Evolutionary conservation across 2,888 invertebrate genomes (phyloP).

Genomic region (Papilio elwesi): DNA sequence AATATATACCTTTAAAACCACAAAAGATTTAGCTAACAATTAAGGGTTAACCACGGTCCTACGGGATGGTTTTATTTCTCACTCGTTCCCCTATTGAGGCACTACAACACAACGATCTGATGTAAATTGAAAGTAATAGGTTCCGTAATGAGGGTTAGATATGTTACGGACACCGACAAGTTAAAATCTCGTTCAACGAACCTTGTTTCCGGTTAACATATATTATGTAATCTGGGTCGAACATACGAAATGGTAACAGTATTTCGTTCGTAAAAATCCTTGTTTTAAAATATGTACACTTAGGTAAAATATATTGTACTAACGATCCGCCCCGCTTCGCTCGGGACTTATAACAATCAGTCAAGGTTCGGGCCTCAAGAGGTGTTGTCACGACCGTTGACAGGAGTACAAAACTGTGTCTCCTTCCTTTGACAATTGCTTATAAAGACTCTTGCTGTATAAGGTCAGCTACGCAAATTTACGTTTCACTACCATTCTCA

Average conservation of each 20-base stretch:
- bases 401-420: too few species aligned
- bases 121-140: slow-evolving; percentile 28
- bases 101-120: neutral
- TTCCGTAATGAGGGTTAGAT: slow-evolving; percentile 27
- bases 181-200: slow-evolving; percentile 21
- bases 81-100: slow-evolving; percentile 5
- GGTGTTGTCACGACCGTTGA: too few species aligned
- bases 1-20: neutral
- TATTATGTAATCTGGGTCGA: neutral
- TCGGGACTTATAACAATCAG: too few species aligned
- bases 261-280: too few species aligned
- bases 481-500: too few species aligned
- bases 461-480: too few species aligned
- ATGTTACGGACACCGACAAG: slow-evolving; percentile 13
- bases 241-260: neutral
- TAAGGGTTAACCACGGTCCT: neutral
- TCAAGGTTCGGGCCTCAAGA: too few species aligned
- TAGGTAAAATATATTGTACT: too few species aligned
- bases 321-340: too few species aligned
- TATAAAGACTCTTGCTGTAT: too few species aligned
- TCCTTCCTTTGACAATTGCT: too few species aligned
- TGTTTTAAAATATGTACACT: too few species aligned
- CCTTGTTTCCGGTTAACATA: neutral
- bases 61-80: slow-evolving; percentile 6
- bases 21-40: slow-evolving; percentile 10